Conservation (phyloP, 2,797 vertebrate genomes). For the Poliocrania exsul region DNA sequence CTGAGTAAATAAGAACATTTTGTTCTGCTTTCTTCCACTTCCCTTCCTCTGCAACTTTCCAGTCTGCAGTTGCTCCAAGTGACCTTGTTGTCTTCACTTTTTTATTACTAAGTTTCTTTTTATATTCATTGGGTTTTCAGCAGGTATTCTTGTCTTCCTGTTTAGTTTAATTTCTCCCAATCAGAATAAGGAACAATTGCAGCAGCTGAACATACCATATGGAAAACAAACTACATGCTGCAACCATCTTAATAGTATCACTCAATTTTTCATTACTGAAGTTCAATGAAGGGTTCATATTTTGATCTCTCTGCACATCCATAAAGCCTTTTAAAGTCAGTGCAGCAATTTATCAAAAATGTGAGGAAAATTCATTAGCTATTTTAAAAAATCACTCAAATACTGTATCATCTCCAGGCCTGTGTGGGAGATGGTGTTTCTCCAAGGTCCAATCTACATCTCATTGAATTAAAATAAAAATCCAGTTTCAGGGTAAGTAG, state of each 20-base stretch:
- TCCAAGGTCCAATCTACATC: background rate
- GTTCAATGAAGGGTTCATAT: background rate
- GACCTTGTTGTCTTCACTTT: background rate
- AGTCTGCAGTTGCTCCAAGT: background rate
- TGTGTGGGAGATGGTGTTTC: background rate
- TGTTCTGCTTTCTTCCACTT: background rate
- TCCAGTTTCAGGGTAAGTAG: background rate
- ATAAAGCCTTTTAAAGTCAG: background rate
- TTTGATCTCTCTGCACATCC: background rate
- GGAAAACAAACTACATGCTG: background rate
- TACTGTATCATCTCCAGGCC: background rate
- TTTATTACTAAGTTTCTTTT: background rate
- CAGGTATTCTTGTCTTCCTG: background rate
- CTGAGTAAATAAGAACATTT: background rate
- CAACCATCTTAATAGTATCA: background rate
- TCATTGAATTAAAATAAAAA: background rate
- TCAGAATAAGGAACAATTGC: background rate
- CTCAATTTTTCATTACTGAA: background rate
- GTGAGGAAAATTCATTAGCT: background rate
- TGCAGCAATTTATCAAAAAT: background rate
- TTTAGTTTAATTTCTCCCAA: background rate
- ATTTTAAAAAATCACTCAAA: background rate
- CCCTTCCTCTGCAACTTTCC: background rate
- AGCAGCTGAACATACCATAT: background rate
- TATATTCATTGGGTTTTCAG: background rate